phyloP scores from a whole-genome alignment of 2,797 vertebrate species.

The Tapera naevia region DNA sequence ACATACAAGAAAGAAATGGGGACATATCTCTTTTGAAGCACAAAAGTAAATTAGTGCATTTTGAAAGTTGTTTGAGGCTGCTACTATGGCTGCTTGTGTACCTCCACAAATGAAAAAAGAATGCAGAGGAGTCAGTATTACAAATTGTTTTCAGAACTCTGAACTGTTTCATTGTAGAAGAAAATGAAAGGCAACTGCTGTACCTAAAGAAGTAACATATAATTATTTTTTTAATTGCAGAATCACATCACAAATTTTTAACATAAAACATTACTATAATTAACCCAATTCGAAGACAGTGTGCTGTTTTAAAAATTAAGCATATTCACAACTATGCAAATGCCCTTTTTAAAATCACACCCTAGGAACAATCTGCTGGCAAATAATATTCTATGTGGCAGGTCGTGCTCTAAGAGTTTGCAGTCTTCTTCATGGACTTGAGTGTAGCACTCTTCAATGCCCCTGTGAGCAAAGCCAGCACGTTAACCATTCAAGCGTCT shows the following conservation, averaged over 20 bases:
- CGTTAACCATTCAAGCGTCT: not conserved
- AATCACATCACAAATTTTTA: constrained; percentile 55
- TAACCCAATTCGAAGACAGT: constrained; percentile 59
- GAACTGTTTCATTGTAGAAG: constrained; percentile 39
- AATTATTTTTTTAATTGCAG: constrained; percentile 7
- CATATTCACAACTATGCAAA: constrained; percentile 56
- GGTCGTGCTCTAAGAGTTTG: not conserved
- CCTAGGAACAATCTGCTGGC: constrained; percentile 38
- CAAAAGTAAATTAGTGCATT: constrained; percentile 62
- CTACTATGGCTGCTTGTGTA: constrained; percentile 53
- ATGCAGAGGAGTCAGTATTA: constrained; percentile 51
- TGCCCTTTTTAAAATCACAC: constrained; percentile 53
- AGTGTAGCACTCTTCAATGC: not conserved
- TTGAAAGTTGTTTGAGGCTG: constrained; percentile 51
- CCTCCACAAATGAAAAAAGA: constrained; percentile 42
- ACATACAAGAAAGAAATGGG: constrained; percentile 33
- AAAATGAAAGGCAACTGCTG: constrained; percentile 59
- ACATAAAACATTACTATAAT: constrained; percentile 61
- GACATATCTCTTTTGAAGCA: constrained; percentile 53
- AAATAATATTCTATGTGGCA: constrained; percentile 43
- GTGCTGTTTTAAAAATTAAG: constrained; percentile 65
- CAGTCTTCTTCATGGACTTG: not conserved
- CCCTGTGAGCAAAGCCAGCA: not conserved
- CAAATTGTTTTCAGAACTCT: constrained; percentile 36
- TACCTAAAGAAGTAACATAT: constrained; percentile 1